These are phyloP conservation scores for Bucco capensis DNA, from an alignment of 2,113 vertebrate genomes.

Conservation along the genomic window DNA sequence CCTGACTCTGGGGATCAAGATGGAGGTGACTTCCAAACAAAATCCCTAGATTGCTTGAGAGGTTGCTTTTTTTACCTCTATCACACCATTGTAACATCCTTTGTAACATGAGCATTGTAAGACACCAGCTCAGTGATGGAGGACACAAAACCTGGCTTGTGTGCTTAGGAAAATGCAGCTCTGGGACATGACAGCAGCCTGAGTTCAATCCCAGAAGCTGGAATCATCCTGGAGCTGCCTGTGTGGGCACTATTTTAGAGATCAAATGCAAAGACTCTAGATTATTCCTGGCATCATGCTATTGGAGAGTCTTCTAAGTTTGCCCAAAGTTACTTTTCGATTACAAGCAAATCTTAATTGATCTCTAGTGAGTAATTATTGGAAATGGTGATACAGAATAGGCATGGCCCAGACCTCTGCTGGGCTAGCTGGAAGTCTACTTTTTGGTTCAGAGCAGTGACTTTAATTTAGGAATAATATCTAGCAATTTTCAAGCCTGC, in stretches of 20 bases:
- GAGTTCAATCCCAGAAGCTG: neutral
- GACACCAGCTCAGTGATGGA: neutral
- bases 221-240: neutral
- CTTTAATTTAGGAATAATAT: neutral
- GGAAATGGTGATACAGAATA: neutral
- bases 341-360: neutral
- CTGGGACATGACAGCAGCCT: neutral
- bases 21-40: neutral
- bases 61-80: neutral
- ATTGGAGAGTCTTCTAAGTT: neutral
- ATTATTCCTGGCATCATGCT: neutral
- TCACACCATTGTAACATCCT: fast-evolving
- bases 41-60: neutral
- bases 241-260: neutral
- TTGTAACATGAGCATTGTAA: too few relatives aligned
- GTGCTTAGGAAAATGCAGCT: neutral
- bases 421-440: neutral
- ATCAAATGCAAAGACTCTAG: neutral
- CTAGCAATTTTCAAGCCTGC: constrained; percentile 1
- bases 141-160: neutral
- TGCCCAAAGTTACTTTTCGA: neutral
- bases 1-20: fast-evolving
- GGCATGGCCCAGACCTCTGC: neutral
- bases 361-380: neutral
- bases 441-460: neutral